Evolutionary conservation across 2,797 vertebrate genomes (phyloP).

Genomic region (Myotis pilosus): DNA sequence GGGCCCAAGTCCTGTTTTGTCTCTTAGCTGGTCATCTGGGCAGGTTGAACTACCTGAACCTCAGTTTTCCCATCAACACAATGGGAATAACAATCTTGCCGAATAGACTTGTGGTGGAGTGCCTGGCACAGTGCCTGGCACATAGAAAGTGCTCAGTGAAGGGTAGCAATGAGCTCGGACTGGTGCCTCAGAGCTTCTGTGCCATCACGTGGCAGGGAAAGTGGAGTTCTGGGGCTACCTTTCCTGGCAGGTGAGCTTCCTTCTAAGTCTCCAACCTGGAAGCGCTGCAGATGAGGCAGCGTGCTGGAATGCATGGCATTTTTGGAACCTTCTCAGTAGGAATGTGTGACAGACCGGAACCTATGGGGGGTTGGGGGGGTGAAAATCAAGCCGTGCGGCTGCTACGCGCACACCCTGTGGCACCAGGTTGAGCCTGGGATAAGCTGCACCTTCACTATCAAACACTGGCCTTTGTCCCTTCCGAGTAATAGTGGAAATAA

Average conservation of each 20-base stretch:
- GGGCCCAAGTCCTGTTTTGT: neutral
- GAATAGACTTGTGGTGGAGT: neutral
- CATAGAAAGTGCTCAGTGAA: neutral
- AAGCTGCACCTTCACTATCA: neutral
- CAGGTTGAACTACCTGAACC: neutral
- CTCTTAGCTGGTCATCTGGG: neutral
- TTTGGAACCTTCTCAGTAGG: slow-evolving; percentile 41
- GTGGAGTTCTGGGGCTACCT: neutral
- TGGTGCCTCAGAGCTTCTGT: neutral
- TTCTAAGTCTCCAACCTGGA: neutral
- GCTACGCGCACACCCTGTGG: neutral
- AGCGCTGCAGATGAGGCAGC: neutral
- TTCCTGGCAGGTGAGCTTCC: neutral
- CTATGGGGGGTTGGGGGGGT: neutral
- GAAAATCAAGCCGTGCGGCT: neutral
- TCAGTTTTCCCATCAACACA: neutral
- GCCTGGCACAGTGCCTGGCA: neutral
- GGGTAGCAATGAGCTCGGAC: neutral
- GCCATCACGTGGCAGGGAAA: neutral
- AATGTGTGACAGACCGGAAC: slow-evolving; percentile 51
- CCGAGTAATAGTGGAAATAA: neutral
- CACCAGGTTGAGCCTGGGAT: neutral
- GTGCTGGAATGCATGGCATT: slow-evolving; percentile 56
- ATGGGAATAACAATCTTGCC: neutral
- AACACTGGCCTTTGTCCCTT: neutral